Percentiles rank a stretch among this genome's conserved stretches.
These are phyloP conservation scores for Carassius auratus DNA, from an alignment of 2,113 vertebrate species.

Conservation along the genomic window DNA sequence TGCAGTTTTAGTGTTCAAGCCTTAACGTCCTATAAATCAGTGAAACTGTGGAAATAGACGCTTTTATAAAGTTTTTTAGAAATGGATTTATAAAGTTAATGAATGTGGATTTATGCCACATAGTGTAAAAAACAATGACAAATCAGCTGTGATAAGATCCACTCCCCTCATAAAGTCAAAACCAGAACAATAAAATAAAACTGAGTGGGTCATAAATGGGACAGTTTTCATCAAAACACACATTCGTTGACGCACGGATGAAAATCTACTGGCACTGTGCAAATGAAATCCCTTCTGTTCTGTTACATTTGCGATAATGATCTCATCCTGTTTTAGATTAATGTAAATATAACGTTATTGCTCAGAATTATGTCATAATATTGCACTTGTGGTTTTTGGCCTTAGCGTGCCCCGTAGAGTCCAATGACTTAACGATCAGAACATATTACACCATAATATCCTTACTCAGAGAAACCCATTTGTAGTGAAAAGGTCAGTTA, in stretches of 20 bases:
- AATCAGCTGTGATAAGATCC: background rate
- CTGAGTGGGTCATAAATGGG: background rate
- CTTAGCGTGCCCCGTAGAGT: background rate
- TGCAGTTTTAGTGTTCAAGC: background rate
- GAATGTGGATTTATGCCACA: background rate
- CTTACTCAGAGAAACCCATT: conserved; percentile 34
- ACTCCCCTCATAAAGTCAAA: conserved; percentile 3
- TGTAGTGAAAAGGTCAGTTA: conserved; percentile 38
- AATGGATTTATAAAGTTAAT: background rate
- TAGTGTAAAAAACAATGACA: background rate
- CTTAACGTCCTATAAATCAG: background rate
- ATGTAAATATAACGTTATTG: conserved; percentile 25
- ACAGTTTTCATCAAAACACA: background rate
- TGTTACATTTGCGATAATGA: conserved; percentile 6
- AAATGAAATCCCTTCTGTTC: background rate
- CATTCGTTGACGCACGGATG: background rate
- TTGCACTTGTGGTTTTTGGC: conserved; percentile 19
- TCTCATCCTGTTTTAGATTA: conserved; percentile 18
- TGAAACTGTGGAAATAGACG: background rate
- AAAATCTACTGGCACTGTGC: background rate
- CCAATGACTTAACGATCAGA: conserved; percentile 8
- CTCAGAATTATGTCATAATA: background rate
- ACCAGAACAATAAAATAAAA: conserved; percentile 25
- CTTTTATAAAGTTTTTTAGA: background rate
- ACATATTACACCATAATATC: conserved; percentile 36